A percentile compares a stretch with the other conserved stretches of the same genome.
Conservation (phyloP, 2,888 invertebrate genomes). For the Phengaris arion region DNA sequence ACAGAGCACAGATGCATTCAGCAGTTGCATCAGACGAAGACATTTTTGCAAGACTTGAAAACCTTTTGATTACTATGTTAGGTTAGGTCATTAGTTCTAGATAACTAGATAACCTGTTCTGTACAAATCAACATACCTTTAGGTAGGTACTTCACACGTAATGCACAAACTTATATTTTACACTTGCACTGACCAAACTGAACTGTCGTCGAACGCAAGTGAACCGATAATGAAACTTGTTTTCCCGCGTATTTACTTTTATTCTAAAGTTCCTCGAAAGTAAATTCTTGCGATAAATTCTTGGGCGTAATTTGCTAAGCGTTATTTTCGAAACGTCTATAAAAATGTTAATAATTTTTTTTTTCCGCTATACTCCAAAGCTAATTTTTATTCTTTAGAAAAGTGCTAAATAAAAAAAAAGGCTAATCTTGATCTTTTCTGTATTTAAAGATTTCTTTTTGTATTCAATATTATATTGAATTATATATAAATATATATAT, state of each 20-base stretch:
- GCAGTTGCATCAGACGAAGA: not conserved
- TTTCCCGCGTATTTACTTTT: conserved; percentile 50
- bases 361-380: too few relatives aligned
- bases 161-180: conserved; percentile 31
- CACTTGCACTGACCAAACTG: not conserved
- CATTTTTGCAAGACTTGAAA: not conserved
- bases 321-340: not conserved
- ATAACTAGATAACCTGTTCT: not conserved
- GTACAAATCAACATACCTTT: not conserved
- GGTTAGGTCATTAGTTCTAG: not conserved
- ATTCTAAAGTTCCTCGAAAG: conserved; percentile 42
- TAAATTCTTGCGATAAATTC: conserved; percentile 30
- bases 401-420: too few relatives aligned
- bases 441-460: too few relatives aligned
- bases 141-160: conserved; percentile 27
- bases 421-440: too few relatives aligned
- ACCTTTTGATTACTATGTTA: not conserved
- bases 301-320: conserved; percentile 19
- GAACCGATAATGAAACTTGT: conserved; percentile 45
- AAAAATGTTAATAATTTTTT: not conserved
- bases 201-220: conserved; percentile 40
- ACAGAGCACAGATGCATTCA: not conserved
- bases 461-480: too few relatives aligned
- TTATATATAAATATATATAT: too few relatives aligned
- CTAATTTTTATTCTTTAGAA: too few relatives aligned